Percentiles rank a stretch among this genome's conserved stretches.
Conservation (phyloP, 2,797 vertebrate species). For the Phoeniculus purpureus region DNA sequence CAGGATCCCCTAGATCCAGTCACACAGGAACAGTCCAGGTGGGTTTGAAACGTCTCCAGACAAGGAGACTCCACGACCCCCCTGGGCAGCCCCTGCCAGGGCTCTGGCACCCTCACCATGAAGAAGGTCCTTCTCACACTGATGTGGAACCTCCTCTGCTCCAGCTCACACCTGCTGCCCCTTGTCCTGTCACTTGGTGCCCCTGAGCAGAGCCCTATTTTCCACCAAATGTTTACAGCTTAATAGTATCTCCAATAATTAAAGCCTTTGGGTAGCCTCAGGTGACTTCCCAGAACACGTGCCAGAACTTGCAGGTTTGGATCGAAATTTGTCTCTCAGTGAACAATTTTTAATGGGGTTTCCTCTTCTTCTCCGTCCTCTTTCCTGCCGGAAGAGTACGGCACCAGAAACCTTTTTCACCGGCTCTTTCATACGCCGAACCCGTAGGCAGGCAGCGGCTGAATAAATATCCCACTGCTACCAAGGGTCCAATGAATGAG, state of each 20-base stretch:
- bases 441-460: slow-evolving; percentile 33
- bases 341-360: slow-evolving; percentile 1
- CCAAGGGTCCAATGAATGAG: slow-evolving; percentile 38
- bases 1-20: too few relatives aligned
- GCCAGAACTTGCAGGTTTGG: neutral
- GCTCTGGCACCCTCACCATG: too few relatives aligned
- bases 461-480: slow-evolving; percentile 57
- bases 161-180: too few relatives aligned
- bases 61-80: too few relatives aligned
- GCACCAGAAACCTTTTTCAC: slow-evolving; percentile 23
- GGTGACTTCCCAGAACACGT: neutral
- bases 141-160: too few relatives aligned
- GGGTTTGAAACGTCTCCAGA: too few relatives aligned
- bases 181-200: too few relatives aligned
- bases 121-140: too few relatives aligned
- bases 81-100: too few relatives aligned
- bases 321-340: neutral
- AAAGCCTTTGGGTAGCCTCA: neutral
- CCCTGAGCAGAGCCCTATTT: neutral
- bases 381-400: slow-evolving; percentile 35
- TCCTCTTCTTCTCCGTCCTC: neutral
- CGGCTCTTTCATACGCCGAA: slow-evolving; percentile 16
- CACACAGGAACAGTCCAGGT: too few relatives aligned
- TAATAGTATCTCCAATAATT: neutral
- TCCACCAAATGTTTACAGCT: neutral